Percentiles rank a stretch among this genome's conserved stretches.
These are phyloP conservation scores for Drosophila subobscura DNA, from an alignment of 1,140 invertebrate species.

Conservation along the genomic window DNA sequence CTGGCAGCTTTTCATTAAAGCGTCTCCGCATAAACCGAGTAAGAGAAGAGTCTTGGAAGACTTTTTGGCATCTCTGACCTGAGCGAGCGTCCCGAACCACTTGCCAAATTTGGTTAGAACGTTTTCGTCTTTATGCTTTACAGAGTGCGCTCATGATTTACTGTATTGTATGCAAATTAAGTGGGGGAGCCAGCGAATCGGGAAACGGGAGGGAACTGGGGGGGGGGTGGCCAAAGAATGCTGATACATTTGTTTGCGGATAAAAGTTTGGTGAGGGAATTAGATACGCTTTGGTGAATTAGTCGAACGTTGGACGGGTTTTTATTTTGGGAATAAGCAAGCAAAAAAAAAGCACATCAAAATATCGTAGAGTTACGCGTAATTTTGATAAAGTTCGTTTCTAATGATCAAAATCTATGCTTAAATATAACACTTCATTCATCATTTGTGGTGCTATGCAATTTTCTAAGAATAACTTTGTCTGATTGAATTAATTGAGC, in stretches of 20 bases:
- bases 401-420: slow-evolving; percentile 32
- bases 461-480: slow-evolving; percentile 44
- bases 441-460: slow-evolving; percentile 49
- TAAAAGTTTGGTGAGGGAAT: slow-evolving; percentile 43
- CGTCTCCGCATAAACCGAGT: too few species aligned
- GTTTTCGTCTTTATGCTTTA: slow-evolving; percentile 47
- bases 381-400: slow-evolving; percentile 5
- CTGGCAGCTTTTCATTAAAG: too few species aligned
- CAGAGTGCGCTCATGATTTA: slow-evolving; percentile 70
- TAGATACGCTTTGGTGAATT: slow-evolving; percentile 69
- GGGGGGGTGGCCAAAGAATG: slow-evolving; percentile 35
- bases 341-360: background rate
- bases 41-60: too few species aligned
- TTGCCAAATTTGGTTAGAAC: slow-evolving; percentile 65
- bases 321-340: slow-evolving; percentile 13
- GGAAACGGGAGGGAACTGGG: slow-evolving; percentile 4
- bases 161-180: slow-evolving; percentile 76
- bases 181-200: slow-evolving; percentile 18
- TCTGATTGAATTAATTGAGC: slow-evolving; percentile 23
- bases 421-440: slow-evolving; percentile 24
- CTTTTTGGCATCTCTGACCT: slow-evolving; percentile 38
- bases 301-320: slow-evolving; percentile 18
- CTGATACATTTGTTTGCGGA: slow-evolving; percentile 42
- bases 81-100: slow-evolving; percentile 23
- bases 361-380: slow-evolving; percentile 8